Evolutionary conservation across 2,888 invertebrate genomes (phyloP).

Genomic region (Andricus quercusramuli): DNA sequence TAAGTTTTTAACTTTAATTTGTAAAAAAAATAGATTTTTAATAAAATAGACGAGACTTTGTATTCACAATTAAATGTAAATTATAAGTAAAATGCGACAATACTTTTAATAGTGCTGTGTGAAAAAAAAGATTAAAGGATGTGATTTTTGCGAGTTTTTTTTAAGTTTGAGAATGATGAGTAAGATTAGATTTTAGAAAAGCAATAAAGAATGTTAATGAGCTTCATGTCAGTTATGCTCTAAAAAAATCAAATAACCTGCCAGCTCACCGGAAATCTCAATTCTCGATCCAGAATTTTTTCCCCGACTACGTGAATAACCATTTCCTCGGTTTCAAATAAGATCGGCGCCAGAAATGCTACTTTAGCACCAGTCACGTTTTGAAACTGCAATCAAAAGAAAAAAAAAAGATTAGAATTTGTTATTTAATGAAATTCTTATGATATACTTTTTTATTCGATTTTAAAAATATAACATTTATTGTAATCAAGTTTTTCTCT

Average conservation of each 20-base stretch:
- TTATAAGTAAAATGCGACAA: neutral
- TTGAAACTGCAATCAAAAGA: constrained; percentile 72
- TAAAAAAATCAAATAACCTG: constrained; percentile 56
- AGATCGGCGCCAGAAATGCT: constrained; percentile 81
- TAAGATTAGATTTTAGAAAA: constrained; percentile 29
- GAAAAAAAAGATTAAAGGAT: neutral
- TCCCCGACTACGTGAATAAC: constrained; percentile 82
- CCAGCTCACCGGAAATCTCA: constrained; percentile 79
- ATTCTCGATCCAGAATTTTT: constrained; percentile 79
- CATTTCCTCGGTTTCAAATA: constrained; percentile 81
- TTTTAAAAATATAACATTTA: no score
- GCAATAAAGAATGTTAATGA: constrained; percentile 43
- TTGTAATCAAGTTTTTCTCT: no score
- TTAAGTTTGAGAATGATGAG: neutral
- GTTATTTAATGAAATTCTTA: neutral
- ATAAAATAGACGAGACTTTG: neutral
- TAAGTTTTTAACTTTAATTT: neutral
- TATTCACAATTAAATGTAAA: neutral
- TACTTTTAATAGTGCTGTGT: neutral
- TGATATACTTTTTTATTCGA: no score
- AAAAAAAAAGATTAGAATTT: neutral
- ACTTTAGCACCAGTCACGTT: constrained; percentile 80
- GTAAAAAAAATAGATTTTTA: neutral
- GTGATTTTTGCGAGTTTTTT: neutral
- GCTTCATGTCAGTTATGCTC: constrained; percentile 30